Evolutionary conservation across 1,140 invertebrate genomes (phyloP).

Genomic region (Belonocnema kinseyi): DNA sequence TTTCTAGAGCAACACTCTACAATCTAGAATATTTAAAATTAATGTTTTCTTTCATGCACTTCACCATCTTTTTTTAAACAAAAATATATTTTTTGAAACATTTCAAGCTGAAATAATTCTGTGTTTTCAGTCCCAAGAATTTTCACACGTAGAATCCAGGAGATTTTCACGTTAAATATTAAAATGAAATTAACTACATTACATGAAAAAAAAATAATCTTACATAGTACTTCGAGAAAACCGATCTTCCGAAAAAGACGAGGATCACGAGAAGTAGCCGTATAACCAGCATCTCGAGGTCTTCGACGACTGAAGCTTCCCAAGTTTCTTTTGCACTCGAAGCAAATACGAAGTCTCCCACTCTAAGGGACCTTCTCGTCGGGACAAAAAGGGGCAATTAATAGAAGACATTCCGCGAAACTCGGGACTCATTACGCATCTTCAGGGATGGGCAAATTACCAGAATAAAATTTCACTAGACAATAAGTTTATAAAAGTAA

Average conservation of each 20-base stretch:
- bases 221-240: slow-evolving; percentile 53
- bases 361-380: slow-evolving; percentile 25
- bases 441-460: slow-evolving; percentile 16
- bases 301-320: slow-evolving; percentile 33
- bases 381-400: slow-evolving; percentile 31
- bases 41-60: no score
- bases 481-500: not conserved
- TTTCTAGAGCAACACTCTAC: no score
- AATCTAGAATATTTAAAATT: no score
- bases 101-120: no score
- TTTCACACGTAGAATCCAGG: no score
- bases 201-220: slow-evolving; percentile 41
- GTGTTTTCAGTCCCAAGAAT: no score
- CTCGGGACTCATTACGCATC: slow-evolving; percentile 15
- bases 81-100: no score
- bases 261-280: slow-evolving; percentile 43
- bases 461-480: slow-evolving; percentile 9
- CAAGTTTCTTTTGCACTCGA: slow-evolving; percentile 37
- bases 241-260: slow-evolving; percentile 43
- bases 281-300: slow-evolving; percentile 41
- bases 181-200: not conserved
- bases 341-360: slow-evolving; percentile 41
- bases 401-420: slow-evolving; percentile 46
- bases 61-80: no score
- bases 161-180: not conserved